A percentile compares a stretch with the other conserved stretches of the same genome.
These are phyloP conservation scores for Pipistrellus pygmaeus DNA, from an alignment of 2,797 vertebrate species.

Conservation along the genomic window DNA sequence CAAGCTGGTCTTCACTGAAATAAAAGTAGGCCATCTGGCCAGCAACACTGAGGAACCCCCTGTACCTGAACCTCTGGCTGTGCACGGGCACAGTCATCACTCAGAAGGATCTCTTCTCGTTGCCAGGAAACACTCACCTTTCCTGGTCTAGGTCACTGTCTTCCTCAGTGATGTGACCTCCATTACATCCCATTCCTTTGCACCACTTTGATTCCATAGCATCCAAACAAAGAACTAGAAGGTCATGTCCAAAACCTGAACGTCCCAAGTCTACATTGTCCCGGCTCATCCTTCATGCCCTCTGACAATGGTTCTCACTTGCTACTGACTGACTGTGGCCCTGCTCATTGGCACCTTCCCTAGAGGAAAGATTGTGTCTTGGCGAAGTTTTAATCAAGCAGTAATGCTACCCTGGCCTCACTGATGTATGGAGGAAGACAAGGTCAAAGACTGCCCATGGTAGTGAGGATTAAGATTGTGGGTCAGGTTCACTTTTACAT, in stretches of 20 bases:
- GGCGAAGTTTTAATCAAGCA: neutral
- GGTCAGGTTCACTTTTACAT: neutral
- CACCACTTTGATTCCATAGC: neutral
- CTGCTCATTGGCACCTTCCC: neutral
- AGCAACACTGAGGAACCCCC: conserved; percentile 34
- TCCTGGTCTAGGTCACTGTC: neutral
- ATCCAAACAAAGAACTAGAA: neutral
- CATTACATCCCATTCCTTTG: neutral
- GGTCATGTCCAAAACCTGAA: neutral
- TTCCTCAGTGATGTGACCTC: neutral
- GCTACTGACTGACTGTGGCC: neutral
- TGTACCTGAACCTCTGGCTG: conserved; percentile 70
- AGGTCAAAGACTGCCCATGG: neutral
- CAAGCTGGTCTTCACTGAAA: conserved; percentile 54
- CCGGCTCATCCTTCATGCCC: neutral
- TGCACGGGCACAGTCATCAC: neutral
- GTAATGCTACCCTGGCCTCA: neutral
- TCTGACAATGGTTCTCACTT: neutral
- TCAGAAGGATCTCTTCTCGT: conserved; percentile 12
- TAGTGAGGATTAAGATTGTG: neutral
- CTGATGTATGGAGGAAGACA: neutral
- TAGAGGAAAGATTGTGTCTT: neutral
- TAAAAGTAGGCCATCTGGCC: conserved; percentile 64
- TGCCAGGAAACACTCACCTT: conserved; percentile 3
- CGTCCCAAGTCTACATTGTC: neutral